Conservation (phyloP, 2,888 invertebrate species). For the Pseudococcus longispinus region DNA sequence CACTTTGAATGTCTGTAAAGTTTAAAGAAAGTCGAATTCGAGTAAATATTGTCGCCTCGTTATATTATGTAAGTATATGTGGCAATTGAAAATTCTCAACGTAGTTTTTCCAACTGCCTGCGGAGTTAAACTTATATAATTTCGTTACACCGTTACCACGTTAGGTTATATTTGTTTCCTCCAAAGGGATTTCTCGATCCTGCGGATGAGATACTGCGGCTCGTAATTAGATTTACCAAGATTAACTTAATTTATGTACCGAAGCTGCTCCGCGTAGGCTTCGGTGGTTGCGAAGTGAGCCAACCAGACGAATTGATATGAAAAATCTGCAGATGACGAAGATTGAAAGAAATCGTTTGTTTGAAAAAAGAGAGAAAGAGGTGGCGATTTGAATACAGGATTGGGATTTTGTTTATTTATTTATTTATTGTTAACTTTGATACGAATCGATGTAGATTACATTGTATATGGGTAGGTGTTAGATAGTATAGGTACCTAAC, state of each 20-base stretch:
- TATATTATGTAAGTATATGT: background rate
- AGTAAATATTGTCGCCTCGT: constrained; percentile 37
- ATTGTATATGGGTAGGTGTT: background rate
- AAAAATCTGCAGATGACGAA: background rate
- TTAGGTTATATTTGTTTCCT: constrained; percentile 9
- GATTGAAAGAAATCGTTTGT: background rate
- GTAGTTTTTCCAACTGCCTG: background rate
- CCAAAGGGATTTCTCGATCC: background rate
- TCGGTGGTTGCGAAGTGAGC: background rate
- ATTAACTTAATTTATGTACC: background rate
- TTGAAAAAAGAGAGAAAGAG: background rate
- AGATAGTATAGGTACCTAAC: background rate
- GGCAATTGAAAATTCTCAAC: background rate
- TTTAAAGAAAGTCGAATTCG: background rate
- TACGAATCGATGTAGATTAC: background rate
- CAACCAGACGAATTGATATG: background rate
- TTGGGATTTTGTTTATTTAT: too few relatives aligned
- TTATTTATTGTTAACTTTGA: too few relatives aligned
- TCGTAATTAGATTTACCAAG: background rate
- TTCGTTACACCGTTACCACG: constrained; percentile 12
- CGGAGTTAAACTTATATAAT: background rate
- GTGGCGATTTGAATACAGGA: background rate
- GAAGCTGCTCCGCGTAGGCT: background rate
- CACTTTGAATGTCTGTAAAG: constrained; percentile 2
- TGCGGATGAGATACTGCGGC: background rate